Percentiles rank a stretch among this genome's conserved stretches.
Evolutionary conservation across 2,888 invertebrate species (phyloP).

Genomic region (Bellardia bayeri): DNA sequence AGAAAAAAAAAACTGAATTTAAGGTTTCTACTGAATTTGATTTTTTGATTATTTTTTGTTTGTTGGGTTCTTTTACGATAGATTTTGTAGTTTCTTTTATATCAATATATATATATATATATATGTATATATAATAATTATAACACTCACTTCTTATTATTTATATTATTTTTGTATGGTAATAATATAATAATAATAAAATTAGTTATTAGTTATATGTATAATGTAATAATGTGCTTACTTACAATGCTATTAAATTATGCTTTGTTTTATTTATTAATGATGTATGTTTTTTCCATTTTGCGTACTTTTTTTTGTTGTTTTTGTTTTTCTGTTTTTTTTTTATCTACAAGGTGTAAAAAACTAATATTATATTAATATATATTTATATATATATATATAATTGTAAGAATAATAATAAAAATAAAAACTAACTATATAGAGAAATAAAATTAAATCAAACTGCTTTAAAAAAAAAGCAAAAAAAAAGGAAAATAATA

Average conservation of each 20-base stretch:
- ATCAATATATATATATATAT: slow-evolving; percentile 50
- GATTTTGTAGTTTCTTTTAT: slow-evolving; percentile 62
- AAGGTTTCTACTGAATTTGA: slow-evolving; percentile 62
- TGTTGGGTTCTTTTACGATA: slow-evolving; percentile 57
- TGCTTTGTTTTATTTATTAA: slow-evolving; percentile 46
- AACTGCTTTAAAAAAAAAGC: slow-evolving; percentile 49
- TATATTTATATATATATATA: slow-evolving; percentile 50
- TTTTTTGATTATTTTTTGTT: slow-evolving; percentile 50
- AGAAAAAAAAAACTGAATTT: slow-evolving; percentile 32
- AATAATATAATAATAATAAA: slow-evolving; percentile 62
- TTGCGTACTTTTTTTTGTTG: slow-evolving; percentile 39
- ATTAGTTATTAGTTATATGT: slow-evolving; percentile 48
- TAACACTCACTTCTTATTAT: slow-evolving; percentile 73
- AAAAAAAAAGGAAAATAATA: slow-evolving; percentile 52
- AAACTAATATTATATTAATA: slow-evolving; percentile 67
- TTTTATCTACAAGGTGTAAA: slow-evolving; percentile 74
- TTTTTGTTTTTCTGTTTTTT: slow-evolving; percentile 56
- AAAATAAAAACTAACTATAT: slow-evolving; percentile 63
- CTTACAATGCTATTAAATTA: slow-evolving; percentile 71
- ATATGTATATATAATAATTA: slow-evolving; percentile 57
- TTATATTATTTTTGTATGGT: slow-evolving; percentile 38
- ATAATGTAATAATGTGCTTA: slow-evolving; percentile 72
- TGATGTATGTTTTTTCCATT: slow-evolving; percentile 53
- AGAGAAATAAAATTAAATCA: slow-evolving; percentile 53
- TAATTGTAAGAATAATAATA: slow-evolving; percentile 55